These are phyloP conservation scores for Globodera ellingtonae DNA, from an alignment of 1,140 invertebrate species.

Conservation along the genomic window DNA sequence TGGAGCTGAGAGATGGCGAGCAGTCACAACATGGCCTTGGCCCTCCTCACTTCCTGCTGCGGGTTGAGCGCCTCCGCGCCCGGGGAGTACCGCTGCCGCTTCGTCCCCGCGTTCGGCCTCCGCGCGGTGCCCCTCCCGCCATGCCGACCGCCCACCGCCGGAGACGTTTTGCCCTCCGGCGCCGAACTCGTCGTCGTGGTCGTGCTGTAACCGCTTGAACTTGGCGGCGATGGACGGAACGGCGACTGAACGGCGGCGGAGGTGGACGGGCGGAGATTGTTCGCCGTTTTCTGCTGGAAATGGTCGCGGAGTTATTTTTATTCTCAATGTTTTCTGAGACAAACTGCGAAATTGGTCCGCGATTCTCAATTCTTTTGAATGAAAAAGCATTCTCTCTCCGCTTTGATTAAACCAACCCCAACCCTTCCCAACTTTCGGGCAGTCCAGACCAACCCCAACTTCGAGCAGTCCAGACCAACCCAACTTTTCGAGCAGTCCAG, in stretches of 20 bases:
- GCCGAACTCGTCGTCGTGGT: neutral
- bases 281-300: neutral
- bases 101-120: neutral
- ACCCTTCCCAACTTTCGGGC: neutral
- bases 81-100: neutral
- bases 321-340: neutral
- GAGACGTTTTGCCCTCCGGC: neutral
- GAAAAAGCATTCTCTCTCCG: too few species aligned
- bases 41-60: neutral
- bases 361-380: too few species aligned
- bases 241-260: neutral
- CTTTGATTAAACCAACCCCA: too few species aligned
- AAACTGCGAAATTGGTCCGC: too few species aligned
- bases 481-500: too few species aligned
- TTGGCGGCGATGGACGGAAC: neutral
- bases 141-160: neutral
- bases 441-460: too few species aligned
- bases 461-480: too few species aligned
- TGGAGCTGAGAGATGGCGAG: too few species aligned
- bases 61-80: neutral
- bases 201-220: neutral
- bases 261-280: neutral
- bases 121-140: neutral
- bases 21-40: too few species aligned
- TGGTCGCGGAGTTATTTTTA: too few species aligned